Percentiles rank a stretch among this genome's conserved stretches.
Evolutionary conservation across 2,888 invertebrate species (phyloP).

Genomic region (Macrosoma leucophasiata): DNA sequence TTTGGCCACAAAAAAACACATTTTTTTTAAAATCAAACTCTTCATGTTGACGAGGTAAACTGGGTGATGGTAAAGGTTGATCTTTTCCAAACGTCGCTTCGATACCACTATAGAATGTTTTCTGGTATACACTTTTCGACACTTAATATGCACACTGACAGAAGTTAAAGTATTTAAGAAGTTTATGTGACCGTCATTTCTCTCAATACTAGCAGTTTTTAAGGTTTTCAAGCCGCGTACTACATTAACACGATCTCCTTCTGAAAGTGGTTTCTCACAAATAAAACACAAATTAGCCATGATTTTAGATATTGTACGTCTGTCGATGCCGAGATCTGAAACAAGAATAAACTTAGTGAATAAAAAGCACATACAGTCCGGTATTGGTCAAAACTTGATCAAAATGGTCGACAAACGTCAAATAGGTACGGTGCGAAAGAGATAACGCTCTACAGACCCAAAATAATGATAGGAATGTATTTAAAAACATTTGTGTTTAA

Average conservation of each 20-base stretch:
- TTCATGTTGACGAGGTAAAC: too few species aligned
- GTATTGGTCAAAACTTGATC: too few species aligned
- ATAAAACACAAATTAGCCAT: constrained; percentile 31
- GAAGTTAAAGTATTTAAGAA: constrained; percentile 29
- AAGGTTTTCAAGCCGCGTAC: constrained; percentile 30
- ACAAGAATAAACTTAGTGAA: constrained; percentile 25
- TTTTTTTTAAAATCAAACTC: too few species aligned
- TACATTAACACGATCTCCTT: constrained; percentile 29
- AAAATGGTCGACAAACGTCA: too few species aligned
- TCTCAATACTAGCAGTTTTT: constrained; percentile 30
- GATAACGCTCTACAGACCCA: too few species aligned
- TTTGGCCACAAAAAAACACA: too few species aligned
- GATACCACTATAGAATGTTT: constrained; percentile 28
- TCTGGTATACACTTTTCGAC: constrained; percentile 30
- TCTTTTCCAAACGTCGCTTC: constrained; percentile 27
- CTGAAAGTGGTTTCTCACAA: constrained; percentile 27
- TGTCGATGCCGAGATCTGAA: constrained; percentile 17
- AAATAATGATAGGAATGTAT: too few species aligned
- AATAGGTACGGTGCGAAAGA: too few species aligned
- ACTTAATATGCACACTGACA: constrained; percentile 30
- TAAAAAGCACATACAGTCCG: constrained; percentile 15
- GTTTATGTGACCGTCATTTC: constrained; percentile 28
- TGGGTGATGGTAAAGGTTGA: too few species aligned
- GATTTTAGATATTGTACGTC: constrained; percentile 26
- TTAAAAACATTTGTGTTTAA: too few species aligned